Base-by-base conservation (phyloP, 2,797 vertebrate genomes). In the Muscicapa striata region DNA sequence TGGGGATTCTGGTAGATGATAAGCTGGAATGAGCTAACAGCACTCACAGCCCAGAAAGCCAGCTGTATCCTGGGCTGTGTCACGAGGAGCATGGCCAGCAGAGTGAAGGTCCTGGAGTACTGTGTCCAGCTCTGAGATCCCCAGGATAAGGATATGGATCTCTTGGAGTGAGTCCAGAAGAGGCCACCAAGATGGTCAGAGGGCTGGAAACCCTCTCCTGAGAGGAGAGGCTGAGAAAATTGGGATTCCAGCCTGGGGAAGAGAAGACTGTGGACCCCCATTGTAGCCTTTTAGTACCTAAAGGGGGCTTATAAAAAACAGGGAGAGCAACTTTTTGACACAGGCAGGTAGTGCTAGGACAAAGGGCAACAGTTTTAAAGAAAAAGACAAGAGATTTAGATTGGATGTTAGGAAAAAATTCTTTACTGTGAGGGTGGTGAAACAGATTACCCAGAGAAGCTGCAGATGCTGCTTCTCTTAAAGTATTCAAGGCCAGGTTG, bases 31-130 rank as follows among this genome's bases (percentile, higher is more conserved):
- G 48, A 68, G 6, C 30, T 22, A 41, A 18, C 12, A 19, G 10
- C 0, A 0, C 40, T 66, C 52, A 40, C 20, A 46, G 40, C 29
- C 17, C n/a, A 32, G 54, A 52, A n/a, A 26, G 14, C 30, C 46
- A 61, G 0, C 17, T 8, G 5, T 34, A 13, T 41, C 43, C 15
- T 48, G 40, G 40, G n/a, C 30, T 61, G 46, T 13, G 27, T 41
- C 22, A 10, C 1, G 3, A 55, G 69, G 36, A 32, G 11, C 0
- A 1, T 23, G 22, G 34, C 41, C 22, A 36, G 34, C 41, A 62
- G 32, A 34, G 15, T 22, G 8, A 46, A n/a, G 19, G 29, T 29
- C 17, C 48, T 62, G 41, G 17, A 55, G 8, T 29, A 17, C 23
- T 10, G 4, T 21, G 8, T 15, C 78, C 49, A 30, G 11, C n/a